Percentiles rank a stretch among this genome's conserved stretches.
phyloP scores from a whole-genome alignment of 1,140 invertebrate species.

The Ectropis grisescens region DNA sequence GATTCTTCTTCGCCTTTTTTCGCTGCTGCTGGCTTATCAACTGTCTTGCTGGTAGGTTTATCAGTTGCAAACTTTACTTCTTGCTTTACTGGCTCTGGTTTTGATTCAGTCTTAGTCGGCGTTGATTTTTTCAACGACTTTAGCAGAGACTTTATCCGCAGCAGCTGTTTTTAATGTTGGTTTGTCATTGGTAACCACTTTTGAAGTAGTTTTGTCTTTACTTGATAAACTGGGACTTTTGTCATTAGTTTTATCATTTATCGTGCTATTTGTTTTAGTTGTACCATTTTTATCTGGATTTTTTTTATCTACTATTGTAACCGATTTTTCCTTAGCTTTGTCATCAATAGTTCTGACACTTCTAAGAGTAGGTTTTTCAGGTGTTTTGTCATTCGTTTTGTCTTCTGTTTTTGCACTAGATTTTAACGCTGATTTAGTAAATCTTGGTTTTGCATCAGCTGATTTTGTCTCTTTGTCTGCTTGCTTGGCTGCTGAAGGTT shows the following conservation, averaged over 20 bases:
- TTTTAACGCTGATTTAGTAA: constrained; percentile 45
- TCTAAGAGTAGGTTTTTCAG: constrained; percentile 45
- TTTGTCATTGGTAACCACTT: constrained; percentile 6
- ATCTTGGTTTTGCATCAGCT: constrained; percentile 42
- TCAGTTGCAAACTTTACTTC: constrained; percentile 5
- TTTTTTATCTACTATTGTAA: constrained; percentile 50
- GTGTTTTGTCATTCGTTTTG: constrained; percentile 29
- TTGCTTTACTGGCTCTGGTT: too few relatives aligned
- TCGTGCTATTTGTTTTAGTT: constrained; percentile 26
- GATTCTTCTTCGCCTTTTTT: constrained; percentile 26
- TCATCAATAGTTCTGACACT: constrained; percentile 52
- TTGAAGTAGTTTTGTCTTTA: constrained; percentile 16
- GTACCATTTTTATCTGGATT: constrained; percentile 37
- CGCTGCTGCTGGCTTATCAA: constrained; percentile 8
- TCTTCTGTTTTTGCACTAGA: constrained; percentile 32
- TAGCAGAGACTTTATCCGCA: constrained; percentile 10
- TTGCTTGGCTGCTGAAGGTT: constrained; percentile 47
- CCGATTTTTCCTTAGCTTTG: constrained; percentile 50
- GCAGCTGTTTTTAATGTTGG: constrained; percentile 4
- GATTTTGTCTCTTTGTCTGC: constrained; percentile 36
- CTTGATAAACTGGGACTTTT: constrained; percentile 20
- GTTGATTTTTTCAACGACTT: too few relatives aligned
- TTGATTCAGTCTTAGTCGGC: too few relatives aligned
- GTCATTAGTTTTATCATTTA: constrained; percentile 33
- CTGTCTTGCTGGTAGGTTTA: constrained; percentile 1